Evolutionary conservation across 2,113 vertebrate species (phyloP).

Genomic region (Todiramphus saurophagus): DNA sequence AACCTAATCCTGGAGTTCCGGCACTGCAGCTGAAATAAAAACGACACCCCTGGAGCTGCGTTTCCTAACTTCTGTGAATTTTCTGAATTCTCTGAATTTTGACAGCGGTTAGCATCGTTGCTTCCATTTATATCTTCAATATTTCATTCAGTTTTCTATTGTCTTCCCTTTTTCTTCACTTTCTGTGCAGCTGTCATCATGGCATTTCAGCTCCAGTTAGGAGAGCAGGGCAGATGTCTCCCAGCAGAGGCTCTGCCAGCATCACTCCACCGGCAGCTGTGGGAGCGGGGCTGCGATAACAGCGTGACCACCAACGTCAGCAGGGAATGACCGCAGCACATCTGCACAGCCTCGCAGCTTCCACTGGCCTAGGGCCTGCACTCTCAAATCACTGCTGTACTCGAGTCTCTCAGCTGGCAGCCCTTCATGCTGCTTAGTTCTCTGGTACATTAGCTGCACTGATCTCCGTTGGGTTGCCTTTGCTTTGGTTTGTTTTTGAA

Average conservation of each 20-base stretch:
- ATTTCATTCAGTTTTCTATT: neutral
- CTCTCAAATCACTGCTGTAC: neutral
- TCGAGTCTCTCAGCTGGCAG: neutral
- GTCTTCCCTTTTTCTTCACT: conserved; percentile 32
- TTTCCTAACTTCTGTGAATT: neutral
- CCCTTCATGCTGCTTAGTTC: neutral
- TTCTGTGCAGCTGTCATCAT: conserved; percentile 58
- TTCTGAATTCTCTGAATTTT: neutral
- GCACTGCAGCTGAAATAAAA: neutral
- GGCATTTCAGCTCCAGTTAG: neutral
- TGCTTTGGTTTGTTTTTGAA: neutral
- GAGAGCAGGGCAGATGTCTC: conserved; percentile 50
- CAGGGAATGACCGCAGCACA: conserved; percentile 47
- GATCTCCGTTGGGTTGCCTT: neutral
- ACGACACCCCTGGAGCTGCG: neutral
- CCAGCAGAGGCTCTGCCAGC: conserved; percentile 47
- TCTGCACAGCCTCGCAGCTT: conserved; percentile 51
- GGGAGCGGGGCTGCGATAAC: conserved; percentile 18
- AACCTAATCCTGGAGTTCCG: neutral
- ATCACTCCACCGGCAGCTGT: conserved; percentile 58
- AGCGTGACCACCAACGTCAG: conserved; percentile 23
- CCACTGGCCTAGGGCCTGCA: neutral
- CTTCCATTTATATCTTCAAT: conserved; percentile 17
- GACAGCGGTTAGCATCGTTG: neutral
- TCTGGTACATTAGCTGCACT: neutral